These are phyloP conservation scores for Coregonus clupeaformis DNA, from an alignment of 2,113 vertebrate genomes.

Conservation along the genomic window DNA sequence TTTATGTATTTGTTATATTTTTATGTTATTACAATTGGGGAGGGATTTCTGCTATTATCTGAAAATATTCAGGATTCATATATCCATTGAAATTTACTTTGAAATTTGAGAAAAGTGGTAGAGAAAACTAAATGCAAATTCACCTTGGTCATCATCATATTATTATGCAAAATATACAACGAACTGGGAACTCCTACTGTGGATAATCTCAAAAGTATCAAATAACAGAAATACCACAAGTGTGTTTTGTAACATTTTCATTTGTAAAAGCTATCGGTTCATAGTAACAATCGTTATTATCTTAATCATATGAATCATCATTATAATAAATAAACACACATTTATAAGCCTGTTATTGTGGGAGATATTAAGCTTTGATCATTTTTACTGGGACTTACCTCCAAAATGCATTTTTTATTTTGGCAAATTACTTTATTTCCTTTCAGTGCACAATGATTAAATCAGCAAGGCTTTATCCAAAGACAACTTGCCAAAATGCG, in stretches of 20 bases:
- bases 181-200: too few species aligned
- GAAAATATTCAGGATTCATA: neutral
- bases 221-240: too few species aligned
- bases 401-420: slow-evolving; percentile 49
- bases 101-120: neutral
- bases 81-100: neutral
- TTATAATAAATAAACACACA: neutral
- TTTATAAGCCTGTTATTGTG: slow-evolving; percentile 5
- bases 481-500: neutral
- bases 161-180: too few species aligned
- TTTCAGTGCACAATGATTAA: slow-evolving; percentile 19
- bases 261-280: neutral
- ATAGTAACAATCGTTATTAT: slow-evolving; percentile 9
- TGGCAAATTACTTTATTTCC: slow-evolving; percentile 43
- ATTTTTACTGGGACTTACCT: slow-evolving; percentile 51
- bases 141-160: too few species aligned
- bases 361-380: neutral
- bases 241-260: too few species aligned
- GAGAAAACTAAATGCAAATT: neutral
- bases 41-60: neutral
- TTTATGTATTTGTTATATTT: neutral
- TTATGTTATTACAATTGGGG: neutral
- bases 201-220: too few species aligned
- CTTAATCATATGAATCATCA: slow-evolving; percentile 4
- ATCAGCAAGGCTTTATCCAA: slow-evolving; percentile 30